These are phyloP conservation scores for Stylophora pistillata DNA, from an alignment of 64 coral and sea anemone genomes.

Conservation along the genomic window DNA sequence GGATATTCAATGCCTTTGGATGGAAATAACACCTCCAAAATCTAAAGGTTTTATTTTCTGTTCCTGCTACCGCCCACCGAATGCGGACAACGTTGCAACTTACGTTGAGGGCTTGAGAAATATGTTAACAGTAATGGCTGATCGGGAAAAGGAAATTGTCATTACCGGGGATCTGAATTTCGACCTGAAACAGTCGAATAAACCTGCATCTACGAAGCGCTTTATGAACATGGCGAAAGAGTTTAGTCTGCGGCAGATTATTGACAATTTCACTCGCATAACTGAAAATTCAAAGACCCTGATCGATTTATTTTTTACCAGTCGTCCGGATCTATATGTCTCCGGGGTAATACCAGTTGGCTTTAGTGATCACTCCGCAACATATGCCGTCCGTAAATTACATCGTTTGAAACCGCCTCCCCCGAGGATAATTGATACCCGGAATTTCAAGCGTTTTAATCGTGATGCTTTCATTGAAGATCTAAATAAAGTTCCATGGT, in stretches of 20 bases:
- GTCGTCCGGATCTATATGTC: conserved; percentile 20
- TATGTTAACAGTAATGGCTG: conserved; percentile 3
- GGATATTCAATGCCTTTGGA: conserved; percentile 37
- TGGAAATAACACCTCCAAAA: conserved; percentile 33
- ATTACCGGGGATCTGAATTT: neutral
- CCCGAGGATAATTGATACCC: conserved; percentile 41
- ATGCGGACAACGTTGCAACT: conserved; percentile 25
- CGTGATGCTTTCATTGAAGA: conserved; percentile 35
- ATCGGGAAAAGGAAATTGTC: too few relatives aligned
- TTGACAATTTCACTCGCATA: conserved; percentile 33
- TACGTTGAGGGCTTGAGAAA: conserved; percentile 10
- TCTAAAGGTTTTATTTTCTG: conserved; percentile 46
- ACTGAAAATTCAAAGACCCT: conserved; percentile 36
- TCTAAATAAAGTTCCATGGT: conserved; percentile 24
- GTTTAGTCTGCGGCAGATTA: conserved; percentile 36
- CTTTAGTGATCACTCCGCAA: conserved; percentile 58
- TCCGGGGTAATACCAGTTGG: conserved; percentile 36
- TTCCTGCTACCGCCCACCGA: conserved; percentile 43
- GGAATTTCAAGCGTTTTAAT: conserved; percentile 60
- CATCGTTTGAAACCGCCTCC: conserved; percentile 53
- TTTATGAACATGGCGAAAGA: conserved; percentile 15
- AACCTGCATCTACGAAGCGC: conserved; percentile 5
- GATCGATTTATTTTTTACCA: too few relatives aligned
- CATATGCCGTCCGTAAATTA: conserved; percentile 50
- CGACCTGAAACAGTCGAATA: conserved; percentile 33